Evolutionary conservation across 2,113 vertebrate genomes (phyloP), one percentile per base, ranked within the genome.

Genomic region (Lucifuga dentata): DNA sequence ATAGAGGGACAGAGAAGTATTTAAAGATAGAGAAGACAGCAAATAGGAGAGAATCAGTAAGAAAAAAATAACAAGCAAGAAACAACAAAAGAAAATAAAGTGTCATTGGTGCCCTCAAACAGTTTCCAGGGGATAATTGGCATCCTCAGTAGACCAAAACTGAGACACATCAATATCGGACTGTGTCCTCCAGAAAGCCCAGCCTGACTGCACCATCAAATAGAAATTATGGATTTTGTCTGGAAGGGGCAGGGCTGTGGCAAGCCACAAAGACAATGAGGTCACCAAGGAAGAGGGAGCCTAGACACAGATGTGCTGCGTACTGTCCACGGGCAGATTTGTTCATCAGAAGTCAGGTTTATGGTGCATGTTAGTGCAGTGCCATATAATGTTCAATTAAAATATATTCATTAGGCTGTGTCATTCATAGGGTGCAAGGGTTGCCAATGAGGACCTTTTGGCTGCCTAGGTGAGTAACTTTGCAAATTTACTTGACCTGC

Each of bases 141-240:
- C 76, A 26, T 88, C 83, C 86, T 84, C 89, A 86, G 86, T 76
- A 64, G 84, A 84, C 78, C 83, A 80, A 80, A 89, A 90, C 89
- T 80, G 83, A 93, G 88, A 89, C 84, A 64, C 86, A 89, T 92
- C 90, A 78, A 90, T 92, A 90, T 89, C 76, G 89, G 79, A 67
- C 87, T 75, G 82, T 83, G 83, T 90, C 84, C 81, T 88, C 83
- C 61, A 81, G 74, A 89, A 83, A 82, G 76, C 78, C 55, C 67
- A 61, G 76, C 67, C 73, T 79, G 85, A 76, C 86, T 86, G 73
- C 84, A 68, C 80, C 85, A 84, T 92, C 87, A 91, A 89, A 90
- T 89, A 88, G 81, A 88, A 89, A 90, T 91, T 84, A 92, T 92
- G 75, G 91, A 92, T 92, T 92, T 91, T 92, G 89, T 90, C 89